Evolutionary conservation across 1,140 invertebrate genomes (phyloP).

Genomic region (Lepidotrigona ventralis): DNA sequence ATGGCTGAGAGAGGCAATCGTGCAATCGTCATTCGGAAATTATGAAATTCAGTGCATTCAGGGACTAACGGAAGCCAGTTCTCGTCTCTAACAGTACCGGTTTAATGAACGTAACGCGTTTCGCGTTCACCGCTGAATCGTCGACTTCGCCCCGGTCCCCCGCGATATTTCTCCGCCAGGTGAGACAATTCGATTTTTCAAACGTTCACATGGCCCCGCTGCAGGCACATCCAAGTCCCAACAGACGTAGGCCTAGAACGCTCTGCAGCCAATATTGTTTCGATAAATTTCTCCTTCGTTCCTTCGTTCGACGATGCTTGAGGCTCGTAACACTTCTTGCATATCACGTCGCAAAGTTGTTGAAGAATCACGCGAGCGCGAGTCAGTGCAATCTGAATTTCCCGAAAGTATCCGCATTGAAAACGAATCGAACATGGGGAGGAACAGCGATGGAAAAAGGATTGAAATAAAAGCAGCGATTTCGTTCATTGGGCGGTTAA

Average conservation of each 20-base stretch:
- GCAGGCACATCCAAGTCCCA: background rate
- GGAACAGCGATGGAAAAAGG: no score
- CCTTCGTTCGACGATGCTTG: background rate
- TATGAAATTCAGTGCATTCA: background rate
- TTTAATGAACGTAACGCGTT: background rate
- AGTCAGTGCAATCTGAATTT: no score
- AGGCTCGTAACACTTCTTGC: conserved; percentile 11
- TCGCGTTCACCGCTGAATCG: background rate
- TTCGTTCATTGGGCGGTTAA: background rate
- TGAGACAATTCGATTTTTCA: background rate
- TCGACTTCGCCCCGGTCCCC: background rate
- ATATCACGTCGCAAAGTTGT: background rate
- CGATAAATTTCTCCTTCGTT: conserved; percentile 10
- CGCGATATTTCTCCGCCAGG: background rate
- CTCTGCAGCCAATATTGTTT: conserved; percentile 2
- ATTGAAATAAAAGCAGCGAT: background rate
- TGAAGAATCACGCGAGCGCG: background rate
- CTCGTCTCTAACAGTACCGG: background rate
- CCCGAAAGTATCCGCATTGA: background rate
- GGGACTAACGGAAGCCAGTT: background rate
- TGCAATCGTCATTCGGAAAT: background rate
- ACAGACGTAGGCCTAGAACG: background rate
- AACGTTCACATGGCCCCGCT: background rate
- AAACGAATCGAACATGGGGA: background rate
- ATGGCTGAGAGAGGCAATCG: background rate